Evolutionary conservation across 1,140 invertebrate species (phyloP).

Genomic region (Lucilia sericata): DNA sequence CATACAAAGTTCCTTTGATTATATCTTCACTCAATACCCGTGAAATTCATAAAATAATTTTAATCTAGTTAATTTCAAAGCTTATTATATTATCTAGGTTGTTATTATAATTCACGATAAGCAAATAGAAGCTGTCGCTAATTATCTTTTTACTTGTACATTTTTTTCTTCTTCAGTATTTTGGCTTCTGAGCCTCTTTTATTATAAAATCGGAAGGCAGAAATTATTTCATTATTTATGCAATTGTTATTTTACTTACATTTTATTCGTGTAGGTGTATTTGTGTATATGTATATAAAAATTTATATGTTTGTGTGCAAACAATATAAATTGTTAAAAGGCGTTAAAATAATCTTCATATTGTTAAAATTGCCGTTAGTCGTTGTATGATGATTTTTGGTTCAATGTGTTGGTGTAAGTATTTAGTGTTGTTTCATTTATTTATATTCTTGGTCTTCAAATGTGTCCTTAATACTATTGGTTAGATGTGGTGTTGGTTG

Average conservation of each 20-base stretch:
- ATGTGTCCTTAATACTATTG: background rate
- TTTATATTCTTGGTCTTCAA: background rate
- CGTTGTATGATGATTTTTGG: background rate
- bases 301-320: too few species aligned
- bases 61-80: too few species aligned
- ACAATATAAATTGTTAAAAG: background rate
- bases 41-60: too few species aligned
- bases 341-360: slow-evolving; percentile 1
- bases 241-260: background rate
- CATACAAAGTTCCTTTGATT: too few species aligned
- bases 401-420: background rate
- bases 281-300: background rate
- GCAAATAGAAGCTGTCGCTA: slow-evolving; percentile 1
- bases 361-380: slow-evolving; percentile 18
- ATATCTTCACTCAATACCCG: too few species aligned
- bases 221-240: slow-evolving; percentile 30
- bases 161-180: background rate
- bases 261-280: background rate
- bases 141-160: background rate
- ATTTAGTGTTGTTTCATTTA: background rate
- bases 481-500: background rate
- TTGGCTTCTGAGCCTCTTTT: background rate
- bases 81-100: too few species aligned
- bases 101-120: background rate
- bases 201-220: slow-evolving; percentile 13